Percentiles rank a stretch among this genome's conserved stretches.
Evolutionary conservation across 2,797 vertebrate species (phyloP).

Genomic region (Sebastes minor): DNA sequence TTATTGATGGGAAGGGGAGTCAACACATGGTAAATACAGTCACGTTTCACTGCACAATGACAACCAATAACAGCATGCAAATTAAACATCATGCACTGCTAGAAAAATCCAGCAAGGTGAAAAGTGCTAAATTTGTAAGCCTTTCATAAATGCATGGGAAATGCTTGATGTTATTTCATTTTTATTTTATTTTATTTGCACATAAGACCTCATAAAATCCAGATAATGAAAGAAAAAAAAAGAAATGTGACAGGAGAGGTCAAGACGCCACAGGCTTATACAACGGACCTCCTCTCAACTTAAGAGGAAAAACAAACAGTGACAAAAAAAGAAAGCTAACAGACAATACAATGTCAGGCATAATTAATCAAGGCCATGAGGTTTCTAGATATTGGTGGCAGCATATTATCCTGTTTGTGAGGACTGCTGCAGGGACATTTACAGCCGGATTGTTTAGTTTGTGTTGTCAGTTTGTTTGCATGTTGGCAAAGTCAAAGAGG

Average conservation of each 20-base stretch:
- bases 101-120: slow-evolving; percentile 51
- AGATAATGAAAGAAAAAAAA: background rate
- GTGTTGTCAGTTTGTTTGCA: slow-evolving; percentile 44
- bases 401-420: slow-evolving; percentile 23
- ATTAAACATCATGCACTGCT: slow-evolving; percentile 43
- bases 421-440: slow-evolving; percentile 26
- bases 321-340: background rate
- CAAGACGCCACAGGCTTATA: background rate
- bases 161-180: slow-evolving; percentile 24
- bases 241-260: background rate
- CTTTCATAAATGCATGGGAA: slow-evolving; percentile 32
- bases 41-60: slow-evolving; percentile 80
- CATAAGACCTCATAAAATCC: background rate
- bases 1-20: slow-evolving; percentile 45
- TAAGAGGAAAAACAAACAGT: background rate
- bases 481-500: slow-evolving; percentile 50
- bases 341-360: slow-evolving; percentile 14
- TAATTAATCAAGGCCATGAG: slow-evolving; percentile 43
- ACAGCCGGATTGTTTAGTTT: slow-evolving; percentile 38
- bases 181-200: background rate
- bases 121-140: slow-evolving; percentile 24
- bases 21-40: slow-evolving; percentile 66
- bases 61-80: slow-evolving; percentile 60
- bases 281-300: no score
- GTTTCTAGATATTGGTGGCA: slow-evolving; percentile 12